Evolutionary conservation across 2,888 invertebrate genomes (phyloP).

Genomic region (Archaeoteleia sp.): DNA sequence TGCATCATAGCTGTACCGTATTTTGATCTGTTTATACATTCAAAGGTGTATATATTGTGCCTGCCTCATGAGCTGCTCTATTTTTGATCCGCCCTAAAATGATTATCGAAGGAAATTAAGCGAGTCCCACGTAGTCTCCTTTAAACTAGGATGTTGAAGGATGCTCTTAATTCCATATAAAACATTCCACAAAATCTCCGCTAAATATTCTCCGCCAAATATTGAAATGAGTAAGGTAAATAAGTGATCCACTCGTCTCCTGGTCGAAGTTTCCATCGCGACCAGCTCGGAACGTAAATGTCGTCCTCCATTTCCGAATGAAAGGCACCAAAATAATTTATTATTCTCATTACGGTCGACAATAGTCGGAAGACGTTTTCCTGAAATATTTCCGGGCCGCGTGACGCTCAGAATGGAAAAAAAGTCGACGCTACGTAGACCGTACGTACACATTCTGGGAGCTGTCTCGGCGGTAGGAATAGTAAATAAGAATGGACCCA

Average conservation of each 20-base stretch:
- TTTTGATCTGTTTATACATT: no score
- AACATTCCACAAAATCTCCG: background rate
- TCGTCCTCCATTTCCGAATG: background rate
- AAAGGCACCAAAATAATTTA: constrained; percentile 45
- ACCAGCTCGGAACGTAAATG: background rate
- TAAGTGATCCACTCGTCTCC: constrained; percentile 27
- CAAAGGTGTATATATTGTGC: no score
- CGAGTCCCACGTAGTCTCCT: no score
- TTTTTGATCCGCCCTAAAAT: no score
- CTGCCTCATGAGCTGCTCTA: no score
- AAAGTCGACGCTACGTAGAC: constrained; percentile 5
- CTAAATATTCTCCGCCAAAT: constrained; percentile 1
- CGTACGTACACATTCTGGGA: constrained; percentile 9
- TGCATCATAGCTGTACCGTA: no score
- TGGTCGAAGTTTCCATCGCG: no score
- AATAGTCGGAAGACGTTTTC: constrained; percentile 30
- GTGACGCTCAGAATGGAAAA: constrained; percentile 27
- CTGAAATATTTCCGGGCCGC: constrained; percentile 33
- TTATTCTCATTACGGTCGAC: constrained; percentile 47
- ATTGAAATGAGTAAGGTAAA: constrained; percentile 36
- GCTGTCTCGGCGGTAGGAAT: constrained; percentile 54
- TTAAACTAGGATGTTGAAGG: no score
- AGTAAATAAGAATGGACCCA: constrained; percentile 66
- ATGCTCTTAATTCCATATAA: background rate
- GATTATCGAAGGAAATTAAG: no score